phyloP scores from a whole-genome alignment of 2,888 invertebrate genomes.

The Microplitis deprimator region DNA sequence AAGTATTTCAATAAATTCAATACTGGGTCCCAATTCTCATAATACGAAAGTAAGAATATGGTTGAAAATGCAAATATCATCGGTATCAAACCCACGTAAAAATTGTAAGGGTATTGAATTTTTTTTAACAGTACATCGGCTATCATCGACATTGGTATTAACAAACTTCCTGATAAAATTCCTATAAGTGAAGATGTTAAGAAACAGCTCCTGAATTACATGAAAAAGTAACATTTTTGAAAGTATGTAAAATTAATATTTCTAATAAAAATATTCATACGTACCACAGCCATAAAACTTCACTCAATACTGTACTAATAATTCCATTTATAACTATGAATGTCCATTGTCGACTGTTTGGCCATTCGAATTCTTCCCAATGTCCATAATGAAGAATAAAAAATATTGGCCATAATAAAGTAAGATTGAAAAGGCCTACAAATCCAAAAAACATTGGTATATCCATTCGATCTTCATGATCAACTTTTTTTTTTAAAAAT shows the following conservation, averaged over 20 bases:
- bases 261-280: conserved; percentile 53
- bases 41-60: conserved; percentile 80
- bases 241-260: no score
- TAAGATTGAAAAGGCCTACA: conserved; percentile 92
- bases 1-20: conserved; percentile 74
- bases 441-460: conserved; percentile 97
- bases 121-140: conserved; percentile 84
- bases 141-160: conserved; percentile 90
- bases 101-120: conserved; percentile 79
- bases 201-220: conserved; percentile 86
- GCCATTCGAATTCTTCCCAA: conserved; percentile 89
- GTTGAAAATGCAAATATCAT: conserved; percentile 83
- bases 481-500: conserved; percentile 87
- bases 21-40: conserved; percentile 88
- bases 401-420: conserved; percentile 91
- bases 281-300: conserved; percentile 94
- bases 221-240: no score
- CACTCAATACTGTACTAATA: conserved; percentile 91
- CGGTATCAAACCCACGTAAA: conserved; percentile 85
- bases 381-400: conserved; percentile 87
- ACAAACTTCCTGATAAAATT: conserved; percentile 87
- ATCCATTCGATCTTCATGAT: conserved; percentile 94
- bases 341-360: conserved; percentile 85
- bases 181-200: conserved; percentile 93
- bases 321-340: conserved; percentile 88